Evolutionary conservation across 2,797 vertebrate genomes (phyloP), one percentile per base, ranked within the genome.

Genomic region (Glyptemys insculpta): DNA sequence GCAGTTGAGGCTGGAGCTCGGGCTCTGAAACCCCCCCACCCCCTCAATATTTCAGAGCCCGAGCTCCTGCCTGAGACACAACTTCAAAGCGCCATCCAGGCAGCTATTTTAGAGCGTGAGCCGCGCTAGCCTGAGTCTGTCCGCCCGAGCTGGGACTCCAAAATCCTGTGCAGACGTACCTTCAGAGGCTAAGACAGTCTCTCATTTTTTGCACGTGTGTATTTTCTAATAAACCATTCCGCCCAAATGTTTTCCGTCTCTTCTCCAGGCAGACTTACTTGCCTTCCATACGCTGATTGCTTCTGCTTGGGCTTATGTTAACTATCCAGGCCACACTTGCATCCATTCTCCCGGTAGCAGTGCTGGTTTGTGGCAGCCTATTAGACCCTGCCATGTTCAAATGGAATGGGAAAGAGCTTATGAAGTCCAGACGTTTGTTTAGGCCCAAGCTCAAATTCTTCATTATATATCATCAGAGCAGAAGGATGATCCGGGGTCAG

Each of bases 331-430:
- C 21, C 56, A 3, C 21, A 1, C 49, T 23, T 68, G 65, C 8
- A 80, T 72, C 89, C 23, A 50, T 12, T 31, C 83, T 83, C 49
- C 18, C 16, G n/a, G 2, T 0, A 5, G 80, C 62, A 74, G 49
- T 0, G 0, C 5, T 0, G 52, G 47, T 23, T 34, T 15, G 3
- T 65, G 41, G 21, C 53, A 1, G 0, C 0, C 23, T 3, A 12
- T 37, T 21, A 84, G 89, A 74, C 14, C 74, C 27, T 76, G 11
- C 0, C 1, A 0, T 31, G 19, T 16, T 27, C 6, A 18, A 31
- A 1, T 0, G 2, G 79, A 18, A n/a, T 0, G 56, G 65, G 79
- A 83, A 86, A 84, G 10, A 86, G 52, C n/a, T 8, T 0, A 3
- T 50, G 54, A 78, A 82, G 2, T 12, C 1, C 31, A 23, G 65